A percentile compares a stretch with the other conserved stretches of the same genome.
phyloP scores from a whole-genome alignment of 2,888 invertebrate species.

The Rhorus exstirpatorius region DNA sequence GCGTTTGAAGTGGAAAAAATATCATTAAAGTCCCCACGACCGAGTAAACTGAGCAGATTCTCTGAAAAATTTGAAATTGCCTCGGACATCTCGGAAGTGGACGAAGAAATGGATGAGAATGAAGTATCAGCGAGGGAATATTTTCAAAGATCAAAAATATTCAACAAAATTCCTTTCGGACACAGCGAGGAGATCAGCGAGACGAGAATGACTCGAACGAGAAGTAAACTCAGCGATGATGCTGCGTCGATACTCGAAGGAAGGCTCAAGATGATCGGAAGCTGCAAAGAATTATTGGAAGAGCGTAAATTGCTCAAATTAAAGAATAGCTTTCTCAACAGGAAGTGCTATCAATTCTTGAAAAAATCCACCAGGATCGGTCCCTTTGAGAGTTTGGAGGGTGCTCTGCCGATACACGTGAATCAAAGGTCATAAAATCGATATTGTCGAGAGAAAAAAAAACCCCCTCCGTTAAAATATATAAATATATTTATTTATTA shows the following conservation, averaged over 20 bases:
- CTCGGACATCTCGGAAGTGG: slow-evolving; percentile 40
- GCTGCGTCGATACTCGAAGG: slow-evolving; percentile 53
- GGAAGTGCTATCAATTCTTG: slow-evolving; percentile 67
- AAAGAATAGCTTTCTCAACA: slow-evolving; percentile 74
- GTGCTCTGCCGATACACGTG: slow-evolving; percentile 52
- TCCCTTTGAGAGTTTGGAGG: slow-evolving; percentile 69
- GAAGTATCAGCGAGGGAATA: slow-evolving; percentile 3
- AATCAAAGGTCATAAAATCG: slow-evolving; percentile 42
- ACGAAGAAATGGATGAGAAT: slow-evolving; percentile 49
- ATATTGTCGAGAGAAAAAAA: not conserved
- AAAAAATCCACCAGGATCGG: slow-evolving; percentile 58
- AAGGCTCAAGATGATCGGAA: slow-evolving; percentile 63
- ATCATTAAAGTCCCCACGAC: not conserved
- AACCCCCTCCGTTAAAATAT: slow-evolving; percentile 2
- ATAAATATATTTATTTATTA: slow-evolving; percentile 8
- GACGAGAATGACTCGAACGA: slow-evolving; percentile 2
- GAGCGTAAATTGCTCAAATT: slow-evolving; percentile 61
- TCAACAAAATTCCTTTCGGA: slow-evolving; percentile 13
- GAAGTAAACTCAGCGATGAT: slow-evolving; percentile 30
- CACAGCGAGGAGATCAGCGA: not conserved
- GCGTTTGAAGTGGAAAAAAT: not conserved
- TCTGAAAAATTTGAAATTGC: slow-evolving; percentile 15
- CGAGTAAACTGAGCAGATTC: slow-evolving; percentile 21
- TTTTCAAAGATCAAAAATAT: slow-evolving; percentile 5
- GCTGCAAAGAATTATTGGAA: slow-evolving; percentile 59